These are phyloP conservation scores for Centropus unirufus DNA, from an alignment of 2,113 vertebrate genomes.

Conservation along the genomic window DNA sequence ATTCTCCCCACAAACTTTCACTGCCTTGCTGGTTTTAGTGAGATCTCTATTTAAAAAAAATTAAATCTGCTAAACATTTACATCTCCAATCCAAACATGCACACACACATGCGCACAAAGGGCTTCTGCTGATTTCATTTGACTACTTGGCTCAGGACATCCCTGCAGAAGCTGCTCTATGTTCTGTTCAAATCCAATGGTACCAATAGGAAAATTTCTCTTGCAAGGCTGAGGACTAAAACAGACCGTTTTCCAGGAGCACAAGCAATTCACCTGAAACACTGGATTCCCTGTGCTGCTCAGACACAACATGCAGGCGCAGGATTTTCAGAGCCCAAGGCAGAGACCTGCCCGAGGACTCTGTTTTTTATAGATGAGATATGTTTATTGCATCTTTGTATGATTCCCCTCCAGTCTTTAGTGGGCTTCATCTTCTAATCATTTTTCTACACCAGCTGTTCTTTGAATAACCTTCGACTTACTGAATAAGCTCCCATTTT, in stretches of 20 bases:
- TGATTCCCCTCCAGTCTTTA: slow-evolving; percentile 25
- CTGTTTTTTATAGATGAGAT: neutral
- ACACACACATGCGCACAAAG: neutral
- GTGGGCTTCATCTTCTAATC: slow-evolving; percentile 52
- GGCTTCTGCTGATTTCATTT: neutral
- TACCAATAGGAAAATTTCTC: neutral
- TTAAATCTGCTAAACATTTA: neutral
- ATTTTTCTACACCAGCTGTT: slow-evolving; percentile 63
- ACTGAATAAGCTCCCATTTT: slow-evolving; percentile 41
- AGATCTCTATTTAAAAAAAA: neutral
- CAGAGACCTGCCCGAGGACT: neutral
- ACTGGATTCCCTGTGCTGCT: neutral
- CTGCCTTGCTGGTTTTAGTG: neutral
- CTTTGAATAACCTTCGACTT: slow-evolving; percentile 56
- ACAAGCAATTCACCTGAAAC: neutral
- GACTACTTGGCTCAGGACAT: neutral
- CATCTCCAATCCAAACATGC: neutral
- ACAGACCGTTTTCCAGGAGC: neutral
- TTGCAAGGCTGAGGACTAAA: neutral
- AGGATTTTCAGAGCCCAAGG: neutral
- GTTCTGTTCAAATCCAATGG: neutral
- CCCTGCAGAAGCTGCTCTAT: neutral
- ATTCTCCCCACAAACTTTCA: neutral
- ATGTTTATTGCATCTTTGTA: neutral
- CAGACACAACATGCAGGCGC: neutral